Percentiles rank a stretch among this genome's conserved stretches.
phyloP scores from a whole-genome alignment of 2,888 invertebrate genomes.

The Philhelius pedissequus region DNA sequence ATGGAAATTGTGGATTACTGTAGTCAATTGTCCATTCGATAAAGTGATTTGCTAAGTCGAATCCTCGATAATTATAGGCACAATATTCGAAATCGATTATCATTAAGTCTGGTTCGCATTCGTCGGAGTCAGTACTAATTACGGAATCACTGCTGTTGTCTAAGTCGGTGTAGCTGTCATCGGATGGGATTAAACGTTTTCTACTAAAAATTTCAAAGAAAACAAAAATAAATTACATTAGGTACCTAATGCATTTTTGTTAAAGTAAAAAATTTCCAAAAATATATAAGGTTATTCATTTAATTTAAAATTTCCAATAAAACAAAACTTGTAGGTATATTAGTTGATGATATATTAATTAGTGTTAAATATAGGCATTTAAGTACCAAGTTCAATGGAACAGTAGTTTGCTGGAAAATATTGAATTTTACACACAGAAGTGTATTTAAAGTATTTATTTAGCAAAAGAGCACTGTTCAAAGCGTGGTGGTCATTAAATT shows the following conservation, averaged over 20 bases:
- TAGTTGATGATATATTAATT: too few species aligned
- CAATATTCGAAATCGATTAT: slow-evolving; percentile 97
- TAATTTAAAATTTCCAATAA: too few species aligned
- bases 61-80: slow-evolving; percentile 95
- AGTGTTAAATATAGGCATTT: too few species aligned
- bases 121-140: slow-evolving; percentile 73
- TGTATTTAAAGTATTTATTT: too few species aligned
- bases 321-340: too few species aligned
- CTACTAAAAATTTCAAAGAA: slow-evolving; percentile 35
- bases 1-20: slow-evolving; percentile 87
- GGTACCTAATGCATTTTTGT: neutral
- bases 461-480: too few species aligned
- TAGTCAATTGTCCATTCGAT: slow-evolving; percentile 96
- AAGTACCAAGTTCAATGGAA: too few species aligned
- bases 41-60: slow-evolving; percentile 97
- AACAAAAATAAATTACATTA: neutral
- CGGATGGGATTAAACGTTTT: slow-evolving; percentile 69
- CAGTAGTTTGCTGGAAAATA: too few species aligned
- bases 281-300: too few species aligned
- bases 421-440: too few species aligned
- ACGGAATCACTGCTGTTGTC: slow-evolving; percentile 76
- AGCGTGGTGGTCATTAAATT: too few species aligned
- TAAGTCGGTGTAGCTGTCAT: slow-evolving; percentile 70
- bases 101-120: slow-evolving; percentile 82
- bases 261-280: neutral